phyloP scores from a whole-genome alignment of 2,888 invertebrate genomes.

The Troides oblongomaculatus region DNA sequence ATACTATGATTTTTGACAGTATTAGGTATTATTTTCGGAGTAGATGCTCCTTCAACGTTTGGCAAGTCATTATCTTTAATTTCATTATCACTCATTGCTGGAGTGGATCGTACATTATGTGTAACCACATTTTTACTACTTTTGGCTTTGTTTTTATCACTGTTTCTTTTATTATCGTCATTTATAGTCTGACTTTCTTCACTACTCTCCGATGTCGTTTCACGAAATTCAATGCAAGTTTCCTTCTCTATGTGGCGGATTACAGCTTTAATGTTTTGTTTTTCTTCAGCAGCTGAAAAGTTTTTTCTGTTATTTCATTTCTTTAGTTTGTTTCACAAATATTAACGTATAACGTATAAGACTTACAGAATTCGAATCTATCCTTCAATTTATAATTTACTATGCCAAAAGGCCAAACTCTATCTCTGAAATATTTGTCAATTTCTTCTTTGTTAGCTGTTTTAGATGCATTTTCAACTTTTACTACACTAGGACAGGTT shows the following conservation, averaged over 20 bases:
- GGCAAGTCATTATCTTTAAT: slow-evolving; percentile 29
- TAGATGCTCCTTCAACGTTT: slow-evolving; percentile 4
- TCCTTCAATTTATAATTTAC: slow-evolving; percentile 57
- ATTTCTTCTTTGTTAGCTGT: slow-evolving; percentile 44
- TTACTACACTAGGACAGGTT: slow-evolving; percentile 65
- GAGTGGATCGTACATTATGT: neutral
- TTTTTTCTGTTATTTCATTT: neutral
- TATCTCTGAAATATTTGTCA: slow-evolving; percentile 52
- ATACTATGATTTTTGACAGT: slow-evolving; percentile 1
- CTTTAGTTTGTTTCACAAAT: neutral
- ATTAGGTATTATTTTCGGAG: neutral
- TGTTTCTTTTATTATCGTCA: slow-evolving; percentile 2
- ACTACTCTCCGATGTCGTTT: slow-evolving; percentile 38
- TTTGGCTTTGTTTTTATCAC: neutral
- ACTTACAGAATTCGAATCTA: slow-evolving; percentile 63
- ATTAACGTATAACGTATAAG: neutral
- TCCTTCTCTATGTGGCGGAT: slow-evolving; percentile 65
- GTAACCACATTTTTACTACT: neutral
- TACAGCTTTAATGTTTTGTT: slow-evolving; percentile 62
- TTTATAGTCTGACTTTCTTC: slow-evolving; percentile 21
- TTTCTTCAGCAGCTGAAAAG: slow-evolving; percentile 62
- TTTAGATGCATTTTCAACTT: slow-evolving; percentile 26
- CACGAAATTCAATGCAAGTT: slow-evolving; percentile 61
- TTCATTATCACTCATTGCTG: slow-evolving; percentile 32
- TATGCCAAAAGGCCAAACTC: slow-evolving; percentile 62